Conservation (phyloP, 2,113 vertebrate species). For the Dicaeum eximium region DNA sequence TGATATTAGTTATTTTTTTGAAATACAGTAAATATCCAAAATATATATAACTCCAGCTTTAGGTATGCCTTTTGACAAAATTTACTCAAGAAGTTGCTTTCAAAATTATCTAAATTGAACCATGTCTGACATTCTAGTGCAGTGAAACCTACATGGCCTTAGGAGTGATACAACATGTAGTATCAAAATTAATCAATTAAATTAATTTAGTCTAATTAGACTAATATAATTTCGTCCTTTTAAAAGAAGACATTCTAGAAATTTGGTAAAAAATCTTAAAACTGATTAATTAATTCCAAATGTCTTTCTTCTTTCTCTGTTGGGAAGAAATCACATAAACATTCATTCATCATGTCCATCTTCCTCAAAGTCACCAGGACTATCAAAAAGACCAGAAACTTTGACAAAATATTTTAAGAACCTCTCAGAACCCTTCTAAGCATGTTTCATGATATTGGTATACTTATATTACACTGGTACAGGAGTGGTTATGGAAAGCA, state of each 20-base stretch:
- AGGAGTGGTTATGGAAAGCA: not conserved
- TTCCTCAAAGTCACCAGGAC: not conserved
- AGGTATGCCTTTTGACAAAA: not conserved
- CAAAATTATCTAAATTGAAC: not conserved
- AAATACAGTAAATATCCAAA: not conserved
- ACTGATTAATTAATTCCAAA: not conserved
- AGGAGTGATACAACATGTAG: not conserved
- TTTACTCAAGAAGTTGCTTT: not conserved
- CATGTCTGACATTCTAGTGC: not conserved
- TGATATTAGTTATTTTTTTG: not conserved
- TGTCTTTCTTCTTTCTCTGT: not conserved
- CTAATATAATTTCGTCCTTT: not conserved
- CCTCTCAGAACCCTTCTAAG: not conserved
- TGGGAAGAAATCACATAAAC: not conserved
- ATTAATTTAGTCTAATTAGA: no score
- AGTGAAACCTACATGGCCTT: not conserved
- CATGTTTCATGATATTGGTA: not conserved
- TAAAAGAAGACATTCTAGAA: not conserved
- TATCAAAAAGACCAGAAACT: not conserved
- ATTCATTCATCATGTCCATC: not conserved
- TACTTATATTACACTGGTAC: not conserved
- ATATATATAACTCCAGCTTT: not conserved
- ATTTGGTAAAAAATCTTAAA: not conserved
- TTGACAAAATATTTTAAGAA: not conserved
- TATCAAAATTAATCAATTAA: not conserved